phyloP scores from a whole-genome alignment of 2,113 vertebrate genomes.

The Phalacrocorax aristotelis region DNA sequence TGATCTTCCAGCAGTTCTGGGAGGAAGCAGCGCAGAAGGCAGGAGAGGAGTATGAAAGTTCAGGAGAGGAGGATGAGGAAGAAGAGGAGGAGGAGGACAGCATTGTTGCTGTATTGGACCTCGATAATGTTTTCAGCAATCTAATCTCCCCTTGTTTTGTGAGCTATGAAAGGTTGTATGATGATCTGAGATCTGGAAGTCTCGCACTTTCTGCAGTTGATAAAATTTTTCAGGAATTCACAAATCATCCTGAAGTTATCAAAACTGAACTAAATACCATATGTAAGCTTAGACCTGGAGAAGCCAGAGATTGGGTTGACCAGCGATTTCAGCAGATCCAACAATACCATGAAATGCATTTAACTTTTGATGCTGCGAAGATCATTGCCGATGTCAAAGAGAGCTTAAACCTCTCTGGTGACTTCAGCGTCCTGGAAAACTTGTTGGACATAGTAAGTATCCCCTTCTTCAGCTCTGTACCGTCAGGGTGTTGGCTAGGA shows the following conservation, averaged over 20 bases:
- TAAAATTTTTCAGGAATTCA: constrained; percentile 74
- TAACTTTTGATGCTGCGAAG: constrained; percentile 79
- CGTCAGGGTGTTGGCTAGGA: neutral
- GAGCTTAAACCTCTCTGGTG: constrained; percentile 79
- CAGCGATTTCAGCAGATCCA: constrained; percentile 82
- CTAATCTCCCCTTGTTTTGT: constrained; percentile 72
- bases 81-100: neutral
- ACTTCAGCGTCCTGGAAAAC: constrained; percentile 74
- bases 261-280: constrained; percentile 72
- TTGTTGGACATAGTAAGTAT: constrained; percentile 42
- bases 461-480: neutral
- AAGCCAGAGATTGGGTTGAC: constrained; percentile 75
- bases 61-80: neutral
- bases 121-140: neutral
- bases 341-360: constrained; percentile 87
- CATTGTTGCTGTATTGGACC: neutral
- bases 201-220: constrained; percentile 80
- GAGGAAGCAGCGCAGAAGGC: constrained; percentile 42
- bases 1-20: constrained; percentile 83
- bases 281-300: constrained; percentile 36
- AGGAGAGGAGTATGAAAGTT: neutral
- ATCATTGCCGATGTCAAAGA: constrained; percentile 80
- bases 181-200: constrained; percentile 72
- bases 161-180: constrained; percentile 68
- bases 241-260: constrained; percentile 73